Evolutionary conservation across 2,797 vertebrate genomes (phyloP).

Genomic region (Oryzias dopingdopingensis): DNA sequence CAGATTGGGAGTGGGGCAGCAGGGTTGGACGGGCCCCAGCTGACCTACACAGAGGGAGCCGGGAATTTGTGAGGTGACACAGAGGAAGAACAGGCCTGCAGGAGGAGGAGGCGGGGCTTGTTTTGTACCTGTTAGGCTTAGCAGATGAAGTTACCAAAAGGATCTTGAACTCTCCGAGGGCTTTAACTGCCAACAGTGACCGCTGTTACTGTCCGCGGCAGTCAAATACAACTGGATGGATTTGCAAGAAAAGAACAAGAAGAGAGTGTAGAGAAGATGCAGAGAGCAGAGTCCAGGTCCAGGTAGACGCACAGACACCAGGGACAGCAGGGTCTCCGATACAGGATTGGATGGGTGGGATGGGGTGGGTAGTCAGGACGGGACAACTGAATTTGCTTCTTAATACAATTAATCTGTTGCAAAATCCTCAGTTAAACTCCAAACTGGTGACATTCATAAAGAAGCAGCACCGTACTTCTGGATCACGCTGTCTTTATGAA

Average conservation of each 20-base stretch:
- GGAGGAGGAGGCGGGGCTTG: conserved; percentile 55
- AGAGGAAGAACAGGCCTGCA: conserved; percentile 56
- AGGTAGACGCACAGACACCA: conserved; percentile 53
- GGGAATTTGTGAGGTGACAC: conserved; percentile 49
- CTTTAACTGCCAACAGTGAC: conserved; percentile 95
- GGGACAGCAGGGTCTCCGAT: conserved; percentile 38
- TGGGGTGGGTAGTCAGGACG: conserved; percentile 29
- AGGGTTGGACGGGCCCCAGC: conserved; percentile 19
- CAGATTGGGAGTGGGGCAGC: conserved; percentile 6
- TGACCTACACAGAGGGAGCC: conserved; percentile 39
- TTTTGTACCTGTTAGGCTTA: conserved; percentile 92
- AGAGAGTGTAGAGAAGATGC: conserved; percentile 82
- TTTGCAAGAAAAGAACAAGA: conserved; percentile 76
- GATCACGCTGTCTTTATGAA: too few relatives aligned
- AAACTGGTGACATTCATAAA: too few relatives aligned
- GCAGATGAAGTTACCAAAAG: conserved; percentile 91
- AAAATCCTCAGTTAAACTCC: background rate
- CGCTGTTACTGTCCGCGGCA: conserved; percentile 92
- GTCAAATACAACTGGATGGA: conserved; percentile 96
- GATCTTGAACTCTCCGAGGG: conserved; percentile 92
- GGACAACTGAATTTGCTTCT: conserved; percentile 11
- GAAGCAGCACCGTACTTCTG: too few relatives aligned
- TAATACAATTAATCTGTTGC: background rate
- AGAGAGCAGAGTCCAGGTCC: conserved; percentile 65
- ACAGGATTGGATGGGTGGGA: conserved; percentile 21